A percentile compares a stretch with the other conserved stretches of the same genome.
phyloP scores from a whole-genome alignment of 1,140 invertebrate genomes.

The Drosophila prosaltans region DNA sequence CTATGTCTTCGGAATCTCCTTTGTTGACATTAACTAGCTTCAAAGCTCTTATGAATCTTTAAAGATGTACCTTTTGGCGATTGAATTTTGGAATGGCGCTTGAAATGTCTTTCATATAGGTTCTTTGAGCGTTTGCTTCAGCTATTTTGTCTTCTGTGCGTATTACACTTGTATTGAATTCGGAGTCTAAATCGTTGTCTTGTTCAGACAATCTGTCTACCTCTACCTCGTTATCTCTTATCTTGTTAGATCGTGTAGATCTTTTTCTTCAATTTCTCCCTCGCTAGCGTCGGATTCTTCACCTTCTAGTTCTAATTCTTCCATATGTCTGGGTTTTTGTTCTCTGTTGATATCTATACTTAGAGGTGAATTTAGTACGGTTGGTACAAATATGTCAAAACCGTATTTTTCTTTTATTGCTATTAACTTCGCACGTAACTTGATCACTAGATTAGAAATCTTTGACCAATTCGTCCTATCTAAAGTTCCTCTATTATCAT shows the following conservation, averaged over 20 bases:
- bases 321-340: not conserved
- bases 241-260: not conserved
- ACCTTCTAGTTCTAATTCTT: not conserved
- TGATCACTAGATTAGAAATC: conserved; percentile 4
- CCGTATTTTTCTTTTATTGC: not conserved
- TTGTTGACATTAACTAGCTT: no score
- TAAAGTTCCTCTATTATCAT: no score
- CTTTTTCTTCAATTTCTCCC: not conserved
- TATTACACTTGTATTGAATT: not conserved
- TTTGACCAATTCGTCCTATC: conserved; percentile 5
- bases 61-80: no score
- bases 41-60: no score
- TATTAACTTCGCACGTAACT: conserved; percentile 7
- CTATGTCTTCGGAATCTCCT: no score
- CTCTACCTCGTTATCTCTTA: not conserved
- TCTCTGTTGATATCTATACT: not conserved
- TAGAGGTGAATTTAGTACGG: not conserved
- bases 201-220: no score
- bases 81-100: no score
- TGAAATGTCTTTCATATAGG: no score
- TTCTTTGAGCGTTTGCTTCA: no score
- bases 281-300: not conserved
- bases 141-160: no score
- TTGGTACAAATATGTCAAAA: conserved; percentile 5
- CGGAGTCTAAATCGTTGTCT: not conserved